Conservation (phyloP, 2,888 invertebrate species). For the Agrenia bidenticulata region DNA sequence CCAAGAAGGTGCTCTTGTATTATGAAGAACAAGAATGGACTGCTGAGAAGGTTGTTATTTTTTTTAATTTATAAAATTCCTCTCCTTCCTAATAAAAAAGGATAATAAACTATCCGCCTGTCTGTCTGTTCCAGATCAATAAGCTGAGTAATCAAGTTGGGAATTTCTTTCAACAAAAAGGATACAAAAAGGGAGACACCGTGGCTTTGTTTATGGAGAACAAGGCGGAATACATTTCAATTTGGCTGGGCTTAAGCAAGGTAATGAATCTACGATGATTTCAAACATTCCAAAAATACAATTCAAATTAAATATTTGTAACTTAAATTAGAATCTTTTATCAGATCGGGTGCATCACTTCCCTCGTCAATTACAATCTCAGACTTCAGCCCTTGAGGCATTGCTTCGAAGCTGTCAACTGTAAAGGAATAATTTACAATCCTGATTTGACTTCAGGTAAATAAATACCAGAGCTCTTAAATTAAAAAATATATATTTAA, state of each 20-base stretch:
- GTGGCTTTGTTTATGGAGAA: conserved; percentile 92
- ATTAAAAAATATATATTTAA: neutral
- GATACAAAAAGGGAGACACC: conserved; percentile 81
- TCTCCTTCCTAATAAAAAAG: neutral
- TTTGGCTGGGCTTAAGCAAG: conserved; percentile 78
- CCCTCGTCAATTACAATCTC: conserved; percentile 92
- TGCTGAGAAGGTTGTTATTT: conserved; percentile 55
- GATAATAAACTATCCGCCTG: too few species aligned
- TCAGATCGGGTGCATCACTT: conserved; percentile 75
- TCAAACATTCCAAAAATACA: neutral
- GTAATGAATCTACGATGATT: conserved; percentile 16
- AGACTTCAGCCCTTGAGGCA: conserved; percentile 79
- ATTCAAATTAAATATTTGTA: neutral
- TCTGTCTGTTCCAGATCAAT: conserved; percentile 6
- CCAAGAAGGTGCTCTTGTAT: conserved; percentile 78
- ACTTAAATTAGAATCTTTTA: conserved; percentile 6
- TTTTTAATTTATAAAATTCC: too few species aligned
- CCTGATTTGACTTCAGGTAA: conserved; percentile 61
- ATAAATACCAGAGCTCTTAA: too few species aligned
- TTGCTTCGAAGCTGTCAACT: conserved; percentile 82
- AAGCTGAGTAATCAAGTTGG: conserved; percentile 2
- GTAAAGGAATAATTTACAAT: conserved; percentile 80
- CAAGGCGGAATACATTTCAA: conserved; percentile 83
- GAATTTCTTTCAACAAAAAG: conserved; percentile 58
- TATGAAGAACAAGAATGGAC: conserved; percentile 79